These are phyloP conservation scores for Megamerina dolium DNA, from an alignment of 2,888 invertebrate genomes.

Conservation along the genomic window DNA sequence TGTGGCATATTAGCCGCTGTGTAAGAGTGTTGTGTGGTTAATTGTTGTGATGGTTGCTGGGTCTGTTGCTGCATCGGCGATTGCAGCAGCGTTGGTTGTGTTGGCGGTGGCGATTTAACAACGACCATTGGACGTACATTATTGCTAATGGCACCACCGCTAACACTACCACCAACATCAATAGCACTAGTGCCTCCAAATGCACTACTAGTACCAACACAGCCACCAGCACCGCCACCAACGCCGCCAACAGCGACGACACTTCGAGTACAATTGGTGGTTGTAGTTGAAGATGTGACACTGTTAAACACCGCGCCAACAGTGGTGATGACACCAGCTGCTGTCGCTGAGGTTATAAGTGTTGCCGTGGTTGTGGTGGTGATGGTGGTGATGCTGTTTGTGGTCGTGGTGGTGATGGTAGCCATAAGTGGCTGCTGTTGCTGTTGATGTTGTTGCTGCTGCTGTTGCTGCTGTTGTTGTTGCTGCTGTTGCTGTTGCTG, in stretches of 20 bases:
- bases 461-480: conserved; percentile 24
- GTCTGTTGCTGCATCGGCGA: conserved; percentile 25
- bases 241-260: conserved; percentile 11
- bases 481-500: conserved; percentile 33
- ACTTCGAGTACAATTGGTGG: conserved; percentile 10
- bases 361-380: conserved; percentile 12
- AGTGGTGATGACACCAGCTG: no score
- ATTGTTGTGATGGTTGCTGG: conserved; percentile 23
- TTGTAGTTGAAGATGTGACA: no score
- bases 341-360: conserved; percentile 4
- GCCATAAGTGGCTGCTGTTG: conserved; percentile 27
- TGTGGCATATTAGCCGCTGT: conserved; percentile 14
- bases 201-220: conserved; percentile 8
- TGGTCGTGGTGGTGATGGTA: conserved; percentile 22
- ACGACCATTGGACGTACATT: conserved; percentile 4
- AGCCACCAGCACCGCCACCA: conserved; percentile 11
- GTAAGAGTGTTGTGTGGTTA: conserved; percentile 11
- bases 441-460: conserved; percentile 33
- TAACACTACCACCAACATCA: conserved; percentile 1
- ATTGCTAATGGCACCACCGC: conserved; percentile 3
- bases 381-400: conserved; percentile 15
- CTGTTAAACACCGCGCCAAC: no score
- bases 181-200: conserved; percentile 5
- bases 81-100: conserved; percentile 21
- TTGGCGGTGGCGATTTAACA: conserved; percentile 19